A percentile compares a stretch with the other conserved stretches of the same genome.
Evolutionary conservation across 2,113 vertebrate species (phyloP).

Genomic region (Cochlearius cochlearius): DNA sequence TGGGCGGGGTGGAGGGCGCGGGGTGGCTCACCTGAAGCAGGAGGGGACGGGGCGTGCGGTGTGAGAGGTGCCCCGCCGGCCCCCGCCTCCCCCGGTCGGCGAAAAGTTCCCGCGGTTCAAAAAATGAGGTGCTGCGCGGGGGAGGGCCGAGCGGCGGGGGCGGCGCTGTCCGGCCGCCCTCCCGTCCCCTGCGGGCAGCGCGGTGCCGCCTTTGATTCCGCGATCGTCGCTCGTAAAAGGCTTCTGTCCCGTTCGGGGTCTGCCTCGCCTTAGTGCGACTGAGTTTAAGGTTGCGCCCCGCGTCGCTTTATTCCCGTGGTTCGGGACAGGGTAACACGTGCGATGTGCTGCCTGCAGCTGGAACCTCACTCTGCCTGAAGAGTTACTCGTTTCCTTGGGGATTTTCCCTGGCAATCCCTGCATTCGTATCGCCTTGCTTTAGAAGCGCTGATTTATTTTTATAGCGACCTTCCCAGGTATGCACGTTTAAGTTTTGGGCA

Average conservation of each 20-base stretch:
- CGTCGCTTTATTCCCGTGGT: fast-evolving
- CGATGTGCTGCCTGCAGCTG: fast-evolving
- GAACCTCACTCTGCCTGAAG: fast-evolving
- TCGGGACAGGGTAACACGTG: fast-evolving
- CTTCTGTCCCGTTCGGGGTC: fast-evolving
- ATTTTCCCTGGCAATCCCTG: fast-evolving
- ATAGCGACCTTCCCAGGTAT: not conserved
- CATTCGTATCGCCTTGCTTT: fast-evolving
- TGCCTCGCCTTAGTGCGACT: fast-evolving
- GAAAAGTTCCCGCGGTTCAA: fast-evolving
- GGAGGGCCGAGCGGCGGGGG: not conserved
- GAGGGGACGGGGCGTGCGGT: not conserved
- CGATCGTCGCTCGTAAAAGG: fast-evolving
- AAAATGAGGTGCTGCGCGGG: not conserved
- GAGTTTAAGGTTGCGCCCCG: fast-evolving
- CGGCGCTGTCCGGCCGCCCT: fast-evolving
- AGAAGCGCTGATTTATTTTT: fast-evolving
- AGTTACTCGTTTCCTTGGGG: fast-evolving
- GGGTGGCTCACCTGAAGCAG: not conserved
- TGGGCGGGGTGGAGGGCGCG: no score
- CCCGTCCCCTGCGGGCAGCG: not conserved
- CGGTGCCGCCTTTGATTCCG: not conserved
- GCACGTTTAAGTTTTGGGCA: fast-evolving
- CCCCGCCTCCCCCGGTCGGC: no score
- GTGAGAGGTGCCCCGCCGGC: no score